Conservation (phyloP, 2,113 vertebrate species). For the Phalacrocorax aristotelis region DNA sequence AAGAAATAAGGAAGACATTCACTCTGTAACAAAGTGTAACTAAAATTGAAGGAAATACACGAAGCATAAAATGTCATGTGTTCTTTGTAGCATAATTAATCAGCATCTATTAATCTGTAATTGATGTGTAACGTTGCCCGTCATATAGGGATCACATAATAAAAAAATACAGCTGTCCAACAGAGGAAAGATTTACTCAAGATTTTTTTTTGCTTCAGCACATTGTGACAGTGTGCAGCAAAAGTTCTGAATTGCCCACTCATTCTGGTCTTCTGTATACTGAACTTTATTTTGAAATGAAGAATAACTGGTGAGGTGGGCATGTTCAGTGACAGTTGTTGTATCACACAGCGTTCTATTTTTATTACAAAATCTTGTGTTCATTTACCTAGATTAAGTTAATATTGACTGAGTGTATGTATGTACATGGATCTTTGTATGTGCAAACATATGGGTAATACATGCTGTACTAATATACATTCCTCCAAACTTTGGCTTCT, state of each 20-base stretch:
- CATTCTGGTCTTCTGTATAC: neutral
- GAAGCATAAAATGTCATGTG: neutral
- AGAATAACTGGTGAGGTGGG: neutral
- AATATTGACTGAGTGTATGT: neutral
- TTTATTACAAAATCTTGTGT: neutral
- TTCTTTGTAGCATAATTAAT: neutral
- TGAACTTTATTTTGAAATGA: neutral
- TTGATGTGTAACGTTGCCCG: neutral
- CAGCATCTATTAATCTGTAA: neutral
- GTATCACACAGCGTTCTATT: neutral
- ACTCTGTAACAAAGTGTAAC: neutral
- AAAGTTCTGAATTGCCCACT: neutral
- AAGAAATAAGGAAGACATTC: neutral
- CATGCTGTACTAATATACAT: neutral
- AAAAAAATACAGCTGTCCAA: neutral
- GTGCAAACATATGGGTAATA: constrained; percentile 1
- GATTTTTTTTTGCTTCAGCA: neutral
- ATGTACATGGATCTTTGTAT: neutral
- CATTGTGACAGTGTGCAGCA: neutral
- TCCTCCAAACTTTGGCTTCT: neutral
- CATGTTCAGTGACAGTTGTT: rapidly evolving
- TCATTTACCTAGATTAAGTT: neutral
- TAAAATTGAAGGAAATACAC: neutral
- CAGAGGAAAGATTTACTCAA: neutral
- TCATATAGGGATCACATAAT: neutral